Evolutionary conservation across 2,797 vertebrate genomes (phyloP).

Genomic region (Poecilia gillii): DNA sequence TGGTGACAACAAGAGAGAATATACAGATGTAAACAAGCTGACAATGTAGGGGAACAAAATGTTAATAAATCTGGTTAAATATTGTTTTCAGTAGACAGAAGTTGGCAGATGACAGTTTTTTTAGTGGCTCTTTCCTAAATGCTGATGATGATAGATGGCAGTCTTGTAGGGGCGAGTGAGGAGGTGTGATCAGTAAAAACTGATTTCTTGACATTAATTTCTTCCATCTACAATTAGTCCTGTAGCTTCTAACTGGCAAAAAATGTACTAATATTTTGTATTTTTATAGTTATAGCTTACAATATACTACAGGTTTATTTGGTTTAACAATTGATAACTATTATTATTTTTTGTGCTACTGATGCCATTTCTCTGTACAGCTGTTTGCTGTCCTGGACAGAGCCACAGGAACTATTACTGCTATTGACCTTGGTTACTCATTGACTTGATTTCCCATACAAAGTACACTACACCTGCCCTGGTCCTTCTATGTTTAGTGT

Average conservation of each 20-base stretch:
- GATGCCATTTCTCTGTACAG: neutral
- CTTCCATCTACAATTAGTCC: constrained; percentile 14
- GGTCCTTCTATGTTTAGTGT: neutral
- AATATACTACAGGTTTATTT: neutral
- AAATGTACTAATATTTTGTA: neutral
- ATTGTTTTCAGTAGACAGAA: neutral
- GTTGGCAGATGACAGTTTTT: constrained; percentile 47
- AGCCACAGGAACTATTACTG: neutral
- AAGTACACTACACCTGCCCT: neutral
- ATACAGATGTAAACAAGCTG: constrained; percentile 60
- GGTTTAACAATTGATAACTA: neutral
- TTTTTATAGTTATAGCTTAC: neutral
- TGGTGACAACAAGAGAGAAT: constrained; percentile 26
- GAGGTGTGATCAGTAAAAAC: constrained; percentile 17
- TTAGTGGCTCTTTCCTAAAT: constrained; percentile 31
- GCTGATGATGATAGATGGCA: constrained; percentile 33
- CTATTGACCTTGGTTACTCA: neutral
- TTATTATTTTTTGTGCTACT: neutral
- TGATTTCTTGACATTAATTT: constrained; percentile 48
- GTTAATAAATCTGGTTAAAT: constrained; percentile 54
- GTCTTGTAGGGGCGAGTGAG: constrained; percentile 30
- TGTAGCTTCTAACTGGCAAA: neutral
- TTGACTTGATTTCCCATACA: neutral
- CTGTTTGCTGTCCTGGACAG: neutral
- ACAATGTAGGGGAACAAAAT: constrained; percentile 41